Evolutionary conservation across 2,888 invertebrate species (phyloP), one percentile per base, ranked within the genome.

Genomic region (Drosophila nigritarsus): DNA sequence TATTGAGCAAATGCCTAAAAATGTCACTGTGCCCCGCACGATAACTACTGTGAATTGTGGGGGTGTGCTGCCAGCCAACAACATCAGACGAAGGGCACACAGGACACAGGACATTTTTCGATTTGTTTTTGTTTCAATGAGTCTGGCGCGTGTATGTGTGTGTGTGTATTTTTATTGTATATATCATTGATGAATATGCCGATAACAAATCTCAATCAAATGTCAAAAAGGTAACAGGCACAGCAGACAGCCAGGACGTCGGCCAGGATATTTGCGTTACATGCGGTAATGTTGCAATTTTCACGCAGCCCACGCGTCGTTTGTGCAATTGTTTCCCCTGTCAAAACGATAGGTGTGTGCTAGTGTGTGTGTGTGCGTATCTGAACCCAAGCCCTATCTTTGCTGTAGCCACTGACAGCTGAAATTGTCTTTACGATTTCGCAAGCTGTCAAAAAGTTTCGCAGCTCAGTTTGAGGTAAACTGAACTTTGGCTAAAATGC

Each of bases 191-290:
- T 91, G 91, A 88, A 88, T 90, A 87, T 86, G 91, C 90, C 89
- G 91, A 92, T 92, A 92, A 92, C 92, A 92, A 92, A 92, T 92
- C 92, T 92, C 92, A 92, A 92, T 92, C 92, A 92, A 92, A 92
- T 92, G 92, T 92, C 92, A 92, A 91, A 92, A 92, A 92, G 91
- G 92, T 91, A 92, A 91, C 92, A 91, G 91, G 90, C 87, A 87
- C 8, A 45, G 60, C 29, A 56, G 24, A 36, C n/a, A 55, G 55
- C 61, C 18, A 24, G 45, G 24, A 45, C 15, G 73, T 74, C 76
- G 74, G 59, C 34, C 34, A 20, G 45, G 29, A 50, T 27, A 50
- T 64, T 34, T 53, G 60, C 45, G 49, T 42, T 64, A 85, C 92
- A 91, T 83, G 89, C 80, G 91, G 91, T 90, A 92, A 91, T 92